Evolutionary conservation across 2,797 vertebrate species (phyloP).

Genomic region (Allobates femoralis): DNA sequence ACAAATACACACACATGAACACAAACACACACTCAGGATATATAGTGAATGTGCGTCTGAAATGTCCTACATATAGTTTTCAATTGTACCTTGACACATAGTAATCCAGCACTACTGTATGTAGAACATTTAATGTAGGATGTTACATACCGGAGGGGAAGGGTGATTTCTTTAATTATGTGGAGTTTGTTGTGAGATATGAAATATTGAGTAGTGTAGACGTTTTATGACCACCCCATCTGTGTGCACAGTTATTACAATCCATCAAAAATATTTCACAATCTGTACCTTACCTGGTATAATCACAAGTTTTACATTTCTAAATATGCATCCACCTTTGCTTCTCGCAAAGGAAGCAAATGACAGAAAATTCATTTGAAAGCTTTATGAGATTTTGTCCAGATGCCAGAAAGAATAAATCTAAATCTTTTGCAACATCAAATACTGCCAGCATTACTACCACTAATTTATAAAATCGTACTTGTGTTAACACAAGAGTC

Average conservation of each 20-base stretch:
- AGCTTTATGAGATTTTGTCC: slow-evolving; percentile 10
- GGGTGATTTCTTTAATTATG: not conserved
- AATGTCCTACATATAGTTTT: not conserved
- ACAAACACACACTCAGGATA: no score
- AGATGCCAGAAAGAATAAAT: slow-evolving; percentile 24
- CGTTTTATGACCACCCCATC: not conserved
- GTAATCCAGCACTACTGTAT: not conserved
- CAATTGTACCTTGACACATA: not conserved
- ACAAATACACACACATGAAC: no score
- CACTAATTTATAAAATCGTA: slow-evolving; percentile 27
- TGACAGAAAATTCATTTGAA: slow-evolving; percentile 25
- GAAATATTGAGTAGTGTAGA: not conserved
- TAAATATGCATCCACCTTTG: not conserved
- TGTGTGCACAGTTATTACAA: not conserved
- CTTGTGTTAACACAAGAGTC: slow-evolving; percentile 23
- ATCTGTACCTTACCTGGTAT: not conserved
- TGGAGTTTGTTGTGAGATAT: not conserved
- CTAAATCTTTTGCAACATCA: slow-evolving; percentile 30
- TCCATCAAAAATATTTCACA: not conserved
- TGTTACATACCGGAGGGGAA: not conserved
- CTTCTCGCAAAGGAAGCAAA: not conserved
- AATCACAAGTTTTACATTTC: slow-evolving; percentile 9
- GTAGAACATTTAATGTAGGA: not conserved
- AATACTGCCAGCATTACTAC: slow-evolving; percentile 10
- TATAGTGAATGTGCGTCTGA: not conserved